Evolutionary conservation across 2,888 invertebrate genomes (phyloP).

Genomic region (Dromius quadrimaculatus): DNA sequence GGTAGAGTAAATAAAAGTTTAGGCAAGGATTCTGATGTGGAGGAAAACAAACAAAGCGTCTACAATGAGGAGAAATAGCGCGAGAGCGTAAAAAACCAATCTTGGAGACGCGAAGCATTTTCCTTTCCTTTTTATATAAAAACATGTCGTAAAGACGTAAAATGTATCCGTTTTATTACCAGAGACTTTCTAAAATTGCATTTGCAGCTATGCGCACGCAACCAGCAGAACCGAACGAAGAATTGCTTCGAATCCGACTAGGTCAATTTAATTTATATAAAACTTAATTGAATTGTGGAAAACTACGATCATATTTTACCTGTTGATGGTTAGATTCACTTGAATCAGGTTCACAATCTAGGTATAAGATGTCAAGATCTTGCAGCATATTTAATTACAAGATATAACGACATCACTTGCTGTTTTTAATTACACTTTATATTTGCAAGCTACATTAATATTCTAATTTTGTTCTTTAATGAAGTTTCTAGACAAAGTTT

Average conservation of each 20-base stretch:
- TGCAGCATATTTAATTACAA: conserved; percentile 4
- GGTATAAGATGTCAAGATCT: conserved; percentile 14
- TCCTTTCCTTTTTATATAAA: conserved; percentile 49
- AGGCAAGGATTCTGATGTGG: not conserved
- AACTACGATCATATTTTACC: conserved; percentile 49
- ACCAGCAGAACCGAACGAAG: not conserved
- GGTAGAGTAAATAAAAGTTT: conserved; percentile 12
- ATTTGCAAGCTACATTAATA: conserved; percentile 20
- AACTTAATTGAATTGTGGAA: conserved; percentile 44
- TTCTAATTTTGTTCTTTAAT: conserved; percentile 24
- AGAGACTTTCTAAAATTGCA: conserved; percentile 50
- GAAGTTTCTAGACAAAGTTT: too few relatives aligned
- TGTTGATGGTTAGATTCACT: conserved; percentile 41
- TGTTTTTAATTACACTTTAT: conserved; percentile 27
- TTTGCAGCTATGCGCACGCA: conserved; percentile 50
- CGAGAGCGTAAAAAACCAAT: conserved; percentile 46
- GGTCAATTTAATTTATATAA: conserved; percentile 37
- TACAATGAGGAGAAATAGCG: conserved; percentile 34
- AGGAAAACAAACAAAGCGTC: conserved; percentile 25
- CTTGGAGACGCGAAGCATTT: conserved; percentile 42
- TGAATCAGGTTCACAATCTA: not conserved
- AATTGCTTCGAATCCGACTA: not conserved
- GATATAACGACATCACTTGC: conserved; percentile 24
- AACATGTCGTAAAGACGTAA: conserved; percentile 51
- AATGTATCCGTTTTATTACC: conserved; percentile 48